phyloP scores from a whole-genome alignment of 2,888 invertebrate genomes.

The Nephrotoma appendiculata region DNA sequence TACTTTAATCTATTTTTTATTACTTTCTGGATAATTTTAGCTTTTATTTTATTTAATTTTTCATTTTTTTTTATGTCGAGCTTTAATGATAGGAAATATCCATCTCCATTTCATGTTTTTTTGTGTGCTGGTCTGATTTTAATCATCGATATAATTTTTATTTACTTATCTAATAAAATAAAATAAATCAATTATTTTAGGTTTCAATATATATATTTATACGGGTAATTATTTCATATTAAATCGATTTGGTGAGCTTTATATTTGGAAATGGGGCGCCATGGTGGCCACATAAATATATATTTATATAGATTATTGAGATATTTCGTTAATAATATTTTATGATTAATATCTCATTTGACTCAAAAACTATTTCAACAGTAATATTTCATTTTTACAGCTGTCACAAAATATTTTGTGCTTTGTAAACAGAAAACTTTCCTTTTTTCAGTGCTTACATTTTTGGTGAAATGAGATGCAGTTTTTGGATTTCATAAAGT shows the following conservation, averaged over 20 bases:
- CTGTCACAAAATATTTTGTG: background rate
- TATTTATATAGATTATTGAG: background rate
- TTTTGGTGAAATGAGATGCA: background rate
- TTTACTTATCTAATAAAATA: background rate
- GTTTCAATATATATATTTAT: background rate
- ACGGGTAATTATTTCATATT: background rate
- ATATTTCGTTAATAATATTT: background rate
- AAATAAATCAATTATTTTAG: background rate
- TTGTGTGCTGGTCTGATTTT: background rate
- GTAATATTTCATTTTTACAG: background rate
- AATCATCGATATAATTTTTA: background rate
- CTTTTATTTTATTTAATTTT: background rate
- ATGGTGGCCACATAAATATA: background rate
- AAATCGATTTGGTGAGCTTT: background rate
- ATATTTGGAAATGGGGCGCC: background rate
- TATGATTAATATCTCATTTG: background rate
- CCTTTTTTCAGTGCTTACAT: background rate
- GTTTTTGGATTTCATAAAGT: background rate
- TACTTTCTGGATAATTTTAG: background rate
- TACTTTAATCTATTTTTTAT: background rate
- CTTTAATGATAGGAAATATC: background rate
- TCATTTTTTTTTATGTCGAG: background rate
- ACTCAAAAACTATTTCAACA: background rate
- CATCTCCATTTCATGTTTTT: background rate
- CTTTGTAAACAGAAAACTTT: background rate